Evolutionary conservation across 2,888 invertebrate genomes (phyloP).

Genomic region (Spilosoma lubricipeda): DNA sequence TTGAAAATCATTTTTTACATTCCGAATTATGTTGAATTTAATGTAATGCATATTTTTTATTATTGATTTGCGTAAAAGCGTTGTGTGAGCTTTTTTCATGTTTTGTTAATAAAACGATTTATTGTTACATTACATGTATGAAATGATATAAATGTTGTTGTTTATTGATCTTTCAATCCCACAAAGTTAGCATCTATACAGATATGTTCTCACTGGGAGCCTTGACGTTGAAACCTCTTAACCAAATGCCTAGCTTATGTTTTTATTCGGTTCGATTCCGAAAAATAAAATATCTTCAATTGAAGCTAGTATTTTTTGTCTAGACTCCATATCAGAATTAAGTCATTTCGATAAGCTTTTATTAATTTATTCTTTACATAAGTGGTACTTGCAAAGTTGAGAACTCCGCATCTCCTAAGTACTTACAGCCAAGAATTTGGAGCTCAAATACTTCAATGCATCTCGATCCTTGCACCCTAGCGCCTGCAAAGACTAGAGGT

Average conservation of each 20-base stretch:
- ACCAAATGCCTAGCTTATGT: not conserved
- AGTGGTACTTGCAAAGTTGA: not conserved
- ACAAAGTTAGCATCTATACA: not conserved
- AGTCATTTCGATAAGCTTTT: not conserved
- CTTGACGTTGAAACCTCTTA: too few species aligned
- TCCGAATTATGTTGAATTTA: slow-evolving; percentile 18
- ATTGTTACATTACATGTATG: slow-evolving; percentile 47
- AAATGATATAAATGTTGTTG: not conserved
- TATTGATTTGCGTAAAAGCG: slow-evolving; percentile 31
- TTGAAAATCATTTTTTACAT: slow-evolving; percentile 17
- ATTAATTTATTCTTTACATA: not conserved
- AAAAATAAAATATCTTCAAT: not conserved
- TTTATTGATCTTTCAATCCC: not conserved
- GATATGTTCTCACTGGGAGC: too few species aligned
- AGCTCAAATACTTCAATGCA: too few species aligned
- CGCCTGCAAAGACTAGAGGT: too few species aligned
- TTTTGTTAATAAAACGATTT: slow-evolving; percentile 53
- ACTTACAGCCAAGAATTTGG: too few species aligned
- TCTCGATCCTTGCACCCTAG: too few species aligned
- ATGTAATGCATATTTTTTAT: slow-evolving; percentile 21
- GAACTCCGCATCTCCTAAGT: not conserved
- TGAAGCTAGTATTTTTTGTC: not conserved
- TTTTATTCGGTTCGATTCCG: not conserved
- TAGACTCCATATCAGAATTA: not conserved
- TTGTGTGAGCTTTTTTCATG: slow-evolving; percentile 35